A percentile compares a stretch with the other conserved stretches of the same genome.
Conservation (phyloP, 2,113 vertebrate species). For the Saguinus imperator region DNA sequence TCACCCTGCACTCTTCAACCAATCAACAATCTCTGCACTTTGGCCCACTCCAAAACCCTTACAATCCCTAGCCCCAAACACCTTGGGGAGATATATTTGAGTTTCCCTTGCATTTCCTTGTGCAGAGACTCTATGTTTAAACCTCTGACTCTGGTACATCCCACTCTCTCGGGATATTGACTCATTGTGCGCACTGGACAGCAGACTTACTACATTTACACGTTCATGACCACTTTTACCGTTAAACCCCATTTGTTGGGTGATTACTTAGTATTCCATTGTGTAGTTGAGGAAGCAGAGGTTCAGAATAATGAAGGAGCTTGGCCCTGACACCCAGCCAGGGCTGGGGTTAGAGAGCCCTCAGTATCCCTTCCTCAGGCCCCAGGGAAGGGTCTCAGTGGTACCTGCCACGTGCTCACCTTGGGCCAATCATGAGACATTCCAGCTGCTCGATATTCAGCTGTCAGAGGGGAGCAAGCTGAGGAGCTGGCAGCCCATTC, state of each 20-base stretch:
- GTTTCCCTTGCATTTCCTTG: too few relatives aligned
- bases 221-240: neutral
- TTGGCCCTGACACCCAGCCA: neutral
- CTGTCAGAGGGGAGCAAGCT: neutral
- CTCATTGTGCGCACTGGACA: too few relatives aligned
- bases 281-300: neutral
- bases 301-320: neutral
- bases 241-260: neutral
- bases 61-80: too few relatives aligned
- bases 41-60: too few relatives aligned
- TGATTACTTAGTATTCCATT: neutral
- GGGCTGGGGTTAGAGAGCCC: neutral
- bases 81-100: too few relatives aligned
- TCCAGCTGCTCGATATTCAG: fast-evolving
- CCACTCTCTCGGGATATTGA: too few relatives aligned
- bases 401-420: fast-evolving
- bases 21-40: too few relatives aligned
- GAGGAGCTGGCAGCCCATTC: too few relatives aligned
- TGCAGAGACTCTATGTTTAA: too few relatives aligned
- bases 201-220: too few relatives aligned
- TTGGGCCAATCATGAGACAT: neutral
- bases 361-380: neutral
- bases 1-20: too few relatives aligned
- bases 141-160: too few relatives aligned
- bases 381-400: neutral